Percentiles rank a stretch among this genome's conserved stretches.
Evolutionary conservation across 2,113 vertebrate genomes (phyloP).

Genomic region (Carollia perspicillata): DNA sequence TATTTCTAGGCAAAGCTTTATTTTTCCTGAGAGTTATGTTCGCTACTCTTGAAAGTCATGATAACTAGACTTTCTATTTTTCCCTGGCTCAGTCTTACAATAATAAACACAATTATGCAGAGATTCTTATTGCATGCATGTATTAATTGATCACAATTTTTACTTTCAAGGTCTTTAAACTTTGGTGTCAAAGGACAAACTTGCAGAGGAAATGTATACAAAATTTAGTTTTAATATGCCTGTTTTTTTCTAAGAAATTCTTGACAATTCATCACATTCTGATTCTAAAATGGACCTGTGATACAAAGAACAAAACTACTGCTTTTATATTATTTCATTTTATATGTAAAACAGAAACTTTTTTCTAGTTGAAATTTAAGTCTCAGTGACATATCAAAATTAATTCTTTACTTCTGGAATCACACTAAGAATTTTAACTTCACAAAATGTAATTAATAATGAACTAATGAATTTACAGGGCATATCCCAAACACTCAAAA

Average conservation of each 20-base stretch:
- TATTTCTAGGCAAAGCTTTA: background rate
- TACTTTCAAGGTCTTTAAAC: background rate
- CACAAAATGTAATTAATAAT: constrained; percentile 15
- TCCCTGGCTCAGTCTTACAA: background rate
- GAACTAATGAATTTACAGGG: background rate
- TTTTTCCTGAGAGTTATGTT: background rate
- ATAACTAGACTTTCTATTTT: background rate
- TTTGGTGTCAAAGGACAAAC: background rate
- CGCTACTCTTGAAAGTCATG: background rate
- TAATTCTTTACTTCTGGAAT: background rate
- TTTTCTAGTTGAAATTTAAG: background rate
- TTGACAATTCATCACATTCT: background rate
- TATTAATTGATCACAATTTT: background rate
- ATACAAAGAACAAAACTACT: background rate
- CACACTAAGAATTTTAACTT: background rate
- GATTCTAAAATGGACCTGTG: background rate
- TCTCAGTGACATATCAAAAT: background rate
- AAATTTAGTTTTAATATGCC: background rate
- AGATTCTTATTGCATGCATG: background rate
- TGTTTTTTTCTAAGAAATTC: background rate
- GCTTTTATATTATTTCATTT: background rate
- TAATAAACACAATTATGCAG: background rate
- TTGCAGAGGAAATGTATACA: background rate
- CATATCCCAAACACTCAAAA: background rate
- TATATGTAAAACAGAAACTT: constrained; percentile 12